phyloP scores from a whole-genome alignment of 2,113 vertebrate species.

The Phoxinus phoxinus region DNA sequence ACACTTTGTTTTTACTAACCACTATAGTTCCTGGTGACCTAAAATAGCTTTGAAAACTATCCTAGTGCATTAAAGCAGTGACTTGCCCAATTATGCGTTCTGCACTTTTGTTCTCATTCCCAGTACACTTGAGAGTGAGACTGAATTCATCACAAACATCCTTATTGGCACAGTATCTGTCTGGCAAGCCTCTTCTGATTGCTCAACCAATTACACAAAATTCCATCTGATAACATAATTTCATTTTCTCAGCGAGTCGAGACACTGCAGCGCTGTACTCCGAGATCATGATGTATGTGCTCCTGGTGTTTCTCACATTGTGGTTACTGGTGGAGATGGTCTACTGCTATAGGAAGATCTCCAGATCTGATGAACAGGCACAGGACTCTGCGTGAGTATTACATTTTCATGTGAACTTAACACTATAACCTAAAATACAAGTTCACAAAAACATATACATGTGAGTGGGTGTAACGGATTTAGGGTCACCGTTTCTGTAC shows the following conservation, averaged over 20 bases:
- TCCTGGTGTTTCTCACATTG: conserved; percentile 93
- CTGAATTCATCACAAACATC: conserved; percentile 2
- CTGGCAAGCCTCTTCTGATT: neutral
- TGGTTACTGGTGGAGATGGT: conserved; percentile 97
- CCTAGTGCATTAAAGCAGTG: neutral
- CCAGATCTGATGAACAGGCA: conserved; percentile 89
- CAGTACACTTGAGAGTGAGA: conserved; percentile 5
- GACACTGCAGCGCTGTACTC: conserved; percentile 90
- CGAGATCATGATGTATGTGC: conserved; percentile 97
- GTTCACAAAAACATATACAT: too few relatives aligned
- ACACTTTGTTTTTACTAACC: neutral
- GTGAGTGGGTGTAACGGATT: too few relatives aligned
- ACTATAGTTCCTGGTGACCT: conserved; percentile 3
- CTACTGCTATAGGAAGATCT: conserved; percentile 98
- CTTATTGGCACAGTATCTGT: neutral
- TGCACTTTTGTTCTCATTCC: conserved; percentile 24
- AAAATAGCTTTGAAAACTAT: neutral
- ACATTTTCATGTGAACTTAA: neutral
- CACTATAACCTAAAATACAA: too few relatives aligned
- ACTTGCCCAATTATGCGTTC: neutral
- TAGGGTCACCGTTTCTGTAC: too few relatives aligned
- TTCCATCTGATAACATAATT: conserved; percentile 37
- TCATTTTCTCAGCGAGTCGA: conserved; percentile 76
- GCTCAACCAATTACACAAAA: neutral
- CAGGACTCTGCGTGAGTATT: conserved; percentile 92